Conservation (phyloP, 1,140 invertebrate species). For the Bradynema listronoti region DNA sequence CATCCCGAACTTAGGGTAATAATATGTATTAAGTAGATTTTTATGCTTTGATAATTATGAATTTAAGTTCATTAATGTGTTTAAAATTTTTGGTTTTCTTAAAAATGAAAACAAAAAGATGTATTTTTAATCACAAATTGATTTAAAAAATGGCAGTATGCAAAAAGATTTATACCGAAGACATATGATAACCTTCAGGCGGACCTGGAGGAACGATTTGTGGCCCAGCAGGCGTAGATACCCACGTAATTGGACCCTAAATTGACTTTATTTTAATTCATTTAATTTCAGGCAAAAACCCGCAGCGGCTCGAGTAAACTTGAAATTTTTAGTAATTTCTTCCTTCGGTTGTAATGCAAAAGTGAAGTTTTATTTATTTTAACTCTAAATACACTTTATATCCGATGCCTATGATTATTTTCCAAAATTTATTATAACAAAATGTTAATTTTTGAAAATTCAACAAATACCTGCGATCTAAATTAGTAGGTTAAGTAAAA, state of each 20-base stretch:
- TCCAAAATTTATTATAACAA: too few species aligned
- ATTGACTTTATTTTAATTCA: background rate
- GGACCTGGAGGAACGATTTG: background rate
- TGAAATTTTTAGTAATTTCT: background rate
- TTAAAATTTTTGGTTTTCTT: background rate
- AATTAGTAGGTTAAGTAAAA: constrained; percentile 10
- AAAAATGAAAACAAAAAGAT: background rate
- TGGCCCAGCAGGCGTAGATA: constrained; percentile 9
- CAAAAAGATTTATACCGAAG: constrained; percentile 7
- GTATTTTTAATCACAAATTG: background rate
- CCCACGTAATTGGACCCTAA: constrained; percentile 19
- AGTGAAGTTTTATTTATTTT: constrained; percentile 1
- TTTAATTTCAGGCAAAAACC: background rate
- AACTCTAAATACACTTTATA: too few species aligned
- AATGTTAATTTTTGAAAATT: too few species aligned
- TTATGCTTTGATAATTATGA: too few species aligned
- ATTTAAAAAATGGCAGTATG: background rate
- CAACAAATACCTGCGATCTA: too few species aligned
- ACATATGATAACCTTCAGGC: constrained; percentile 22
- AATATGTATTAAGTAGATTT: too few species aligned
- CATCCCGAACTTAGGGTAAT: background rate
- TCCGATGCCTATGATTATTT: too few species aligned
- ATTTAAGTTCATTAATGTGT: too few species aligned
- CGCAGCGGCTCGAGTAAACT: too few species aligned
- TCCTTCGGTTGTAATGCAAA: background rate